Conservation (phyloP, 2,888 invertebrate genomes). For the Cyclophora punctaria region DNA sequence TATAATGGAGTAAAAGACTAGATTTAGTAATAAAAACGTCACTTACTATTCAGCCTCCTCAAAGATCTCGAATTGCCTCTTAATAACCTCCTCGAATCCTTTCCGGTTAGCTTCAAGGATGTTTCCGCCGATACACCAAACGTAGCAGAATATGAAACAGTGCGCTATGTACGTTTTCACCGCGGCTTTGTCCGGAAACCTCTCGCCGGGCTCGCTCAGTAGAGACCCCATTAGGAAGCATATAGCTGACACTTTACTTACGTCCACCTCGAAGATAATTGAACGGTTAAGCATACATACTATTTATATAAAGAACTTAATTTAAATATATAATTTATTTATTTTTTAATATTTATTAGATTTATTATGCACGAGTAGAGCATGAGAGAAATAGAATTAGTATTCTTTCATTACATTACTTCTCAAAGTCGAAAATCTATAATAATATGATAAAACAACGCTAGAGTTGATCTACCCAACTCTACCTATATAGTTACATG, state of each 20-base stretch:
- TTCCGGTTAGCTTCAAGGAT: slow-evolving; percentile 81
- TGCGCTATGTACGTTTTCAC: slow-evolving; percentile 81
- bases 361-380: no score
- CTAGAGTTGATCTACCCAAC: no score
- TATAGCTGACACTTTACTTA: slow-evolving; percentile 85
- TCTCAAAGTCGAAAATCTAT: no score
- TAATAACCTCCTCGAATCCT: slow-evolving; percentile 80
- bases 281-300: neutral
- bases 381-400: no score
- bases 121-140: slow-evolving; percentile 93
- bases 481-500: no score
- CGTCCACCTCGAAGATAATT: slow-evolving; percentile 77
- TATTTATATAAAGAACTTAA: neutral
- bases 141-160: slow-evolving; percentile 85
- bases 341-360: no score
- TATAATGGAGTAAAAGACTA: no score
- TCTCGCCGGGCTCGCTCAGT: slow-evolving; percentile 76
- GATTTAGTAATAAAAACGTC: slow-evolving; percentile 15
- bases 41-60: slow-evolving; percentile 75
- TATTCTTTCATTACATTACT: no score
- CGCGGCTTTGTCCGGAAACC: slow-evolving; percentile 76
- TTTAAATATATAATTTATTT: no score
- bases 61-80: slow-evolving; percentile 81
- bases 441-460: no score
- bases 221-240: slow-evolving; percentile 84